Evolutionary conservation across 2,113 vertebrate genomes (phyloP).

Genomic region (Epinephelus moara): DNA sequence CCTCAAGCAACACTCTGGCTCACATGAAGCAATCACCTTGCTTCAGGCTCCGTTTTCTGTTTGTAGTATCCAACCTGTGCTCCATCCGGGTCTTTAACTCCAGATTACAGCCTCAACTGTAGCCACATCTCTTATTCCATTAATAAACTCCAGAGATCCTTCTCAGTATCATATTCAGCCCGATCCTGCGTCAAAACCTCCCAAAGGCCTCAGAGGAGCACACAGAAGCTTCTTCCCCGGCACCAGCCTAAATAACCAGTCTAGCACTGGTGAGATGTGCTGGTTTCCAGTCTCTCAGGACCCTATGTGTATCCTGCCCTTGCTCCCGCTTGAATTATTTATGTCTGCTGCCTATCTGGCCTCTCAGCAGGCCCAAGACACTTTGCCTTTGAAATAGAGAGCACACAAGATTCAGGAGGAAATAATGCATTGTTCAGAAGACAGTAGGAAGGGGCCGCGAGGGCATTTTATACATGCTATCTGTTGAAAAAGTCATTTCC

Average conservation of each 20-base stretch:
- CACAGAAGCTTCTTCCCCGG: background rate
- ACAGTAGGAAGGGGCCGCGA: background rate
- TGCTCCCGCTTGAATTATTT: constrained; percentile 74
- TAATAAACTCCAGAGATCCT: constrained; percentile 31
- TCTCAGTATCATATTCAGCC: constrained; percentile 6
- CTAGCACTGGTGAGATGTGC: constrained; percentile 44
- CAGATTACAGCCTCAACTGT: constrained; percentile 23
- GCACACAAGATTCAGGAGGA: constrained; percentile 30
- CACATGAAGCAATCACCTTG: background rate
- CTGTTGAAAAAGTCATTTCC: constrained; percentile 22
- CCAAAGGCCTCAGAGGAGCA: constrained; percentile 15
- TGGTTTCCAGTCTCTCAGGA: constrained; percentile 66
- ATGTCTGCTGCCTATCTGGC: constrained; percentile 63
- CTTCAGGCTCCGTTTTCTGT: constrained; percentile 6
- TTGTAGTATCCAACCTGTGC: background rate
- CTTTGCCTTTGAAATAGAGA: constrained; percentile 60
- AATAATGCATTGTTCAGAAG: constrained; percentile 44
- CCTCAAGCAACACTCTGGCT: background rate
- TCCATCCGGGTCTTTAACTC: constrained; percentile 34
- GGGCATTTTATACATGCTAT: constrained; percentile 27
- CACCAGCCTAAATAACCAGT: constrained; percentile 56
- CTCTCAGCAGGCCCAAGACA: constrained; percentile 50
- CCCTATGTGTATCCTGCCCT: constrained; percentile 55
- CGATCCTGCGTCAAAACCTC: background rate
- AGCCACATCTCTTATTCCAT: constrained; percentile 12